Evolutionary conservation across 2,797 vertebrate genomes (phyloP).

Genomic region (Galaxias olidus): DNA sequence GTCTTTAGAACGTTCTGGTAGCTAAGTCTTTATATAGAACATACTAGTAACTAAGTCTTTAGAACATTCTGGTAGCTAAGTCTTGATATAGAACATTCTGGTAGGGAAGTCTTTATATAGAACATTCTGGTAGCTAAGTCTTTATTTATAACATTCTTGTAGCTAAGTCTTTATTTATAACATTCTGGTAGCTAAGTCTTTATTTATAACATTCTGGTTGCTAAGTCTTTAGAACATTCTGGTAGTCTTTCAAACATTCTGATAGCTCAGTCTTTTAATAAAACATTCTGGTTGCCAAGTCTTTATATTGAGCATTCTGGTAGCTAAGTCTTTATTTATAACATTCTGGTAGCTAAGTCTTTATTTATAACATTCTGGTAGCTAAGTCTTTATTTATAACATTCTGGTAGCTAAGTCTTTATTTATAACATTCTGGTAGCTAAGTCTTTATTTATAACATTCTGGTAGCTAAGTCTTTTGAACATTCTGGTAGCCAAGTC

Average conservation of each 20-base stretch:
- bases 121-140: constrained; percentile 54
- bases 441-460: no score
- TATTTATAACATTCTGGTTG: constrained; percentile 62
- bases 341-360: constrained; percentile 41
- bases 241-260: constrained; percentile 18
- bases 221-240: background rate
- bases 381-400: constrained; percentile 6
- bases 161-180: constrained; percentile 30
- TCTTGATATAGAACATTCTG: no score
- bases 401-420: no score
- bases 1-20: no score
- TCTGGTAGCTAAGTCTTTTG: constrained; percentile 5
- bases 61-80: no score
- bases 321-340: no score
- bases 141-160: constrained; percentile 66
- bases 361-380: constrained; percentile 64
- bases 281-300: no score
- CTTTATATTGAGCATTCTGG: background rate
- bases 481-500: no score
- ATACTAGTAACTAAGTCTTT: constrained; percentile 47
- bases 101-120: constrained; percentile 63
- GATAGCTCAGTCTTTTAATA: no score
- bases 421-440: no score
- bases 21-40: constrained; percentile 68
- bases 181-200: constrained; percentile 47